Evolutionary conservation across 2,888 invertebrate genomes (phyloP), one percentile per base, ranked within the genome.

Genomic region (Ypsolopha sequella): DNA sequence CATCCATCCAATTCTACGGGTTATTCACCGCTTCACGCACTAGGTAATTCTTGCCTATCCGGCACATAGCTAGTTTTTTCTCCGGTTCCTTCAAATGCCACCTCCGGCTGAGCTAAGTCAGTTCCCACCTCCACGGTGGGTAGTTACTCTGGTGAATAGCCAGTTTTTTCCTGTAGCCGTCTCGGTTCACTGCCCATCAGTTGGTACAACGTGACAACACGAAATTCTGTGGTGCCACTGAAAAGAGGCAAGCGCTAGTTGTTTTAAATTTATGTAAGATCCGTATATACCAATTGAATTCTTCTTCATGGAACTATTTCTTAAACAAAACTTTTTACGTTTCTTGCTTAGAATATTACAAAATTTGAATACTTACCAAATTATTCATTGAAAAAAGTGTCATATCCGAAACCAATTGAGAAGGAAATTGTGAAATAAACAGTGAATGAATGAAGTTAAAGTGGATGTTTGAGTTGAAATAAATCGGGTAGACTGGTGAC

Each of bases 141-240:
- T 43, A 50, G 57, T 59, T 55, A 66, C 63, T 57, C 58, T 59
- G 55, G 57, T 62, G 66, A 71, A 68, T 67, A 65, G 66, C 64
- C 60, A 63, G 61, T 70, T 74, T 76, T 77, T 75, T 70, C 66
- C 66, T 61, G 11, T 11, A 11, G 61, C 58, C 67, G 72, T 60
- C 62, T 58, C 73, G 77, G 68, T 75, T 67, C 68, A 66, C 60
- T 68, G 74, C 70, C 61, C 66, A 66, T 66, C 61, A 59, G 58
- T 61, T 65, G 58, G 56, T 59, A 62, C 58, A 64, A 65, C 70
- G 69, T 73, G 73, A 77, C 73, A 68, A 58, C 60, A 71, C 69
- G 63, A 69, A 71, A 67, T 72, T 70, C 64, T 36, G 24, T 9
- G 6, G 13, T 7, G 46, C 39, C 13, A 36, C 45, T 45, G 45